A percentile compares a stretch with the other conserved stretches of the same genome.
Evolutionary conservation across 2,113 vertebrate genomes (phyloP).

Genomic region (Tetrao urogallus): DNA sequence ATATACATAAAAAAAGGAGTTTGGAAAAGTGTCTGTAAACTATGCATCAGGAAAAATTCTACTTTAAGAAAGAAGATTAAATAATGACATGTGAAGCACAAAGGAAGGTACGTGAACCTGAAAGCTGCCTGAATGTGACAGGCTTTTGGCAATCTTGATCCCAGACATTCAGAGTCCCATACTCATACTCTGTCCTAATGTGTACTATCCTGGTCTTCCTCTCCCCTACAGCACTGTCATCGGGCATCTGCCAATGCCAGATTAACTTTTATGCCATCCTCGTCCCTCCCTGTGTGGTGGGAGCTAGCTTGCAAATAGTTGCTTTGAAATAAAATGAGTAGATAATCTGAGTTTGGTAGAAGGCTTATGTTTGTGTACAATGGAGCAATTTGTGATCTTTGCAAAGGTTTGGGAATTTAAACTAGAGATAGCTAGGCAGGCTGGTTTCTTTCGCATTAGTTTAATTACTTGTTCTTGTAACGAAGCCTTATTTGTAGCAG

Average conservation of each 20-base stretch:
- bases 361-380: background rate
- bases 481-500: background rate
- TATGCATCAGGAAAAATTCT: background rate
- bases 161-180: background rate
- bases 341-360: background rate
- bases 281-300: background rate
- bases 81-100: background rate
- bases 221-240: fast-evolving
- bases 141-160: background rate
- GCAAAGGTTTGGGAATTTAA: background rate
- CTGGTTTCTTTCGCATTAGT: background rate
- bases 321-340: background rate
- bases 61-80: background rate
- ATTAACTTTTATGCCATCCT: background rate
- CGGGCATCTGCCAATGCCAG: background rate
- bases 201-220: background rate
- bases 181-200: background rate
- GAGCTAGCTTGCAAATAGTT: background rate
- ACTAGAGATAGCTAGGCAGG: background rate
- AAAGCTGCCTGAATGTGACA: fast-evolving
- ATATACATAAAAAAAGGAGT: background rate
- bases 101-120: background rate
- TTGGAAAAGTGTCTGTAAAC: background rate
- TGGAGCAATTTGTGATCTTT: background rate
- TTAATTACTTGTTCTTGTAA: background rate